Conservation (phyloP, 2,797 vertebrate genomes). For the Pseudochirops corinnae region DNA sequence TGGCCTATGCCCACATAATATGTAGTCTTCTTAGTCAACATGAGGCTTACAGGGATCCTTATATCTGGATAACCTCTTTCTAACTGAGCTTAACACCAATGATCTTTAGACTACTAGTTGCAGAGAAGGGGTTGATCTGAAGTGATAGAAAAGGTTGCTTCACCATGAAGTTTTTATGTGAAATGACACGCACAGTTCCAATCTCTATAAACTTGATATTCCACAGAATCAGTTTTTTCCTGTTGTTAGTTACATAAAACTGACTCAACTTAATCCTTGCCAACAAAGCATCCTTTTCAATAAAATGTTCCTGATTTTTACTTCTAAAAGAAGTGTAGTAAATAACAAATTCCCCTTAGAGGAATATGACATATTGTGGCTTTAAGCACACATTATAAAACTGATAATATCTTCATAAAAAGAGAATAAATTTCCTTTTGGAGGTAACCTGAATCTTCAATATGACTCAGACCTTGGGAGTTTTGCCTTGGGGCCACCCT, state of each 20-base stretch:
- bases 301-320: constrained; percentile 16
- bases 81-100: neutral
- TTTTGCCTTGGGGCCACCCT: neutral
- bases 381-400: neutral
- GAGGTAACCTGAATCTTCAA: neutral
- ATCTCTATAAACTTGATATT: neutral
- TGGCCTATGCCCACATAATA: neutral
- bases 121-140: neutral
- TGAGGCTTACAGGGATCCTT: neutral
- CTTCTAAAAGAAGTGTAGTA: neutral
- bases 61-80: neutral
- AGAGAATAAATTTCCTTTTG: constrained; percentile 29
- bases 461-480: neutral
- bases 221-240: neutral
- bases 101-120: neutral
- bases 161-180: neutral
- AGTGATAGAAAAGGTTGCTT: neutral
- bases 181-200: neutral
- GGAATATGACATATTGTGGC: neutral
- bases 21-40: neutral
- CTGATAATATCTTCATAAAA: neutral
- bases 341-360: neutral
- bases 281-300: neutral
- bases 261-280: neutral
- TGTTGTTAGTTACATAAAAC: neutral